Evolutionary conservation across 2,888 invertebrate species (phyloP).

Genomic region (Crioceris asparagi): DNA sequence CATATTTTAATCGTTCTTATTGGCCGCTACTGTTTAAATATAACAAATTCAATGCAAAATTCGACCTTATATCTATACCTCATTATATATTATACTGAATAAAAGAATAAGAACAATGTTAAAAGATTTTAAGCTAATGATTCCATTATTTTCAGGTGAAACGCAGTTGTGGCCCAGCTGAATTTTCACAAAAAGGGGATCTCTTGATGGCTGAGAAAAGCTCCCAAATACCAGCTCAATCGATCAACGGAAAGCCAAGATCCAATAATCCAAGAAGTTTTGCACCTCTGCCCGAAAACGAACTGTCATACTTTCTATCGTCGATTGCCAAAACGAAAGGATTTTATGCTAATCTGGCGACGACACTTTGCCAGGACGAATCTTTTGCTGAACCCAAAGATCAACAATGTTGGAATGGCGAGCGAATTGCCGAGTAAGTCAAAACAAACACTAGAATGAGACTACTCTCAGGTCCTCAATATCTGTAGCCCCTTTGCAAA

Average conservation of each 20-base stretch:
- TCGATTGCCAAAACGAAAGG: conserved; percentile 62
- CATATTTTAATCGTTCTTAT: too few relatives aligned
- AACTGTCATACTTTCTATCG: conserved; percentile 52
- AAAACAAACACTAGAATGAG: too few relatives aligned
- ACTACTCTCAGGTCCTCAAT: too few relatives aligned
- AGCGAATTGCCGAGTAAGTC: conserved; percentile 67
- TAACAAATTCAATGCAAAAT: too few relatives aligned
- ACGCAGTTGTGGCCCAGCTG: conserved; percentile 41
- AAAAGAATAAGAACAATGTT: neutral
- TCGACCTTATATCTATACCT: too few relatives aligned
- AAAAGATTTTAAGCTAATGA: neutral
- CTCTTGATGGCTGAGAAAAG: conserved; percentile 20
- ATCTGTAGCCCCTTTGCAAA: too few relatives aligned
- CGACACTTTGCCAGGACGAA: conserved; percentile 66
- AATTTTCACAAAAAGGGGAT: conserved; percentile 29
- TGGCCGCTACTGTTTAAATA: too few relatives aligned
- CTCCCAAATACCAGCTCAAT: conserved; percentile 12
- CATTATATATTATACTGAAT: too few relatives aligned
- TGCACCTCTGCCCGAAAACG: conserved; percentile 49
- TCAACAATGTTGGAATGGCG: conserved; percentile 75
- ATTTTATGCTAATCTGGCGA: conserved; percentile 74
- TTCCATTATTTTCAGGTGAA: conserved; percentile 39
- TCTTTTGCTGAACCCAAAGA: conserved; percentile 54
- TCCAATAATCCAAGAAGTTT: conserved; percentile 32
- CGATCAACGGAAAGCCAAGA: conserved; percentile 24